Base-by-base conservation (phyloP, 2,888 invertebrate species). In the Drosophila vallismaia region DNA sequence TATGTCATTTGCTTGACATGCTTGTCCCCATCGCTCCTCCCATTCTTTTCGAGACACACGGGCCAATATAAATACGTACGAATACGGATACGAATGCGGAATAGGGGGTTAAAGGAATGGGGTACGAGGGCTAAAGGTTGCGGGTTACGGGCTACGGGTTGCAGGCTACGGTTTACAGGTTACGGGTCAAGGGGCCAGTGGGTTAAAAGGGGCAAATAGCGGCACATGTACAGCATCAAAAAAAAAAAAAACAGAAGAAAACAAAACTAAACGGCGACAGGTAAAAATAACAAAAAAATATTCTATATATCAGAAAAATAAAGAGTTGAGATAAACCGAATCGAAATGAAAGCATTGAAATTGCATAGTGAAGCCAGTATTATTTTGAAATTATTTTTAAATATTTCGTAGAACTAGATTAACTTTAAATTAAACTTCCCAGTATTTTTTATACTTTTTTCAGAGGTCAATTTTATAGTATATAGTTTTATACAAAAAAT, bases 1-100 rank as follows among this genome's bases (percentile, higher is more conserved):
- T 88, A 88, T 84, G 83, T 88, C 86, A 84, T 88, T 83, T 80
- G 86, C 78, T 83, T 81, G 86, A 71, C 81, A 59, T 59, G 63
- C 19, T 19, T 19, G 29, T 24, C 19, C 42, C 52, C 52, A 57
- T 42, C 53, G 14, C 67, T 45, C 66, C 9, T 19, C 19, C 3
- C 29, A 12, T 9, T 31, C 31, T 33, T 8, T n/a, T 9, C 10
- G 14, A 14, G 14, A 29, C 48, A 38, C n/a, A 29, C 45, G 55
- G 26, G 12, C 10, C 36, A 58, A 62, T 24, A 31, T 10, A 6
- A 10, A 38, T 24, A 29, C 62, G 38, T 36, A 36, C 36, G 36
- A 36, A 4, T 36, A n/a, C 36, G 36, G n/a, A 5, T 36, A 4
- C 36, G 36, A 36, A 12, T 36, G 36, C n/a, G 36, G n/a, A n/a